Evolutionary conservation across 2,797 vertebrate genomes (phyloP), one percentile per base, ranked within the genome.

Genomic region (Sebastolobus alascanus): DNA sequence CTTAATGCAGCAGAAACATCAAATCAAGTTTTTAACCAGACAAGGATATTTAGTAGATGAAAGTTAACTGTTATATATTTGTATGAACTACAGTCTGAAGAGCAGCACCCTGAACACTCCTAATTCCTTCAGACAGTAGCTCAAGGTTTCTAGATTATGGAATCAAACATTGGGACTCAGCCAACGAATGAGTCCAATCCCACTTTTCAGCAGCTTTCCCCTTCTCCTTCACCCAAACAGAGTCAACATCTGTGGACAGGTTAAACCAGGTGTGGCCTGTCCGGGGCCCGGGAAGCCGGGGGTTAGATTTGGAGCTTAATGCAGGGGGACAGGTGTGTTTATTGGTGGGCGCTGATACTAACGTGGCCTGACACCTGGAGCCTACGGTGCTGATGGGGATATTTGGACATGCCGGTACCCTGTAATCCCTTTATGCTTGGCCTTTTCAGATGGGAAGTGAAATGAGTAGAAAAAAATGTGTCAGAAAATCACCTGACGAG

Each of bases 261-360:
- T 93, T 92, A 87, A 90, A 88, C 85, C 89, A 92, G 89, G 90
- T 93, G 89, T 87, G 82, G 83, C 68, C 82, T 81, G 80, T 89
- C 68, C 83, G 61, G 66, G 74, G 75, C 75, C 73, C 65, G 18
- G 59, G 71, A 79, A 91, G 86, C 88, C 84, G 5, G 46, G 37
- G 89, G 90, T 86, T 89, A 78, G 71, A 90, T 83, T 73, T 83
- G 56, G 84, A 90, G 69, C 29, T 43, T 94, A 93, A 94, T 94
- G 89, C 68, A 70, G 81, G 35, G 69, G 86, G 92, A 93, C 91
- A 92, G 87, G 89, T 89, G 89, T 92, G 89, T 88, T 88, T 82
- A 79, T 69, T 69, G 81, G 86, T 68, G 76, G 84, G 64, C 11
- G 54, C 43, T 91, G 86, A 94, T 12, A 18, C 75, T 94, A 95